Evolutionary conservation across 2,888 invertebrate genomes (phyloP).

Genomic region (Drosophila percnosoma): DNA sequence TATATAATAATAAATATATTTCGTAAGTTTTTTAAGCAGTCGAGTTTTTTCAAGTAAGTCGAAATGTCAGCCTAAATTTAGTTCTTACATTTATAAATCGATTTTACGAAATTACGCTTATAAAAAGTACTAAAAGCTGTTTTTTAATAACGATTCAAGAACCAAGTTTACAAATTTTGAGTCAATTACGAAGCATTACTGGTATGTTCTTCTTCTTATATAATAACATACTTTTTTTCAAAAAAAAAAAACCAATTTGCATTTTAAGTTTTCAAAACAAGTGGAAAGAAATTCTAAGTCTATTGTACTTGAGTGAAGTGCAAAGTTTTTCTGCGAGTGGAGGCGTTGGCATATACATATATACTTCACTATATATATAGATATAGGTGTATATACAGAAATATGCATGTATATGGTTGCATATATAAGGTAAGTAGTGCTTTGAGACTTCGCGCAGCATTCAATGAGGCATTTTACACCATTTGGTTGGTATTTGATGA

Average conservation of each 20-base stretch:
- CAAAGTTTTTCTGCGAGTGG: conserved; percentile 2
- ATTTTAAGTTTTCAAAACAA: not conserved
- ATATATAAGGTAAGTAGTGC: conserved; percentile 53
- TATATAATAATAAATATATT: not conserved
- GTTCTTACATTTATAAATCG: not conserved
- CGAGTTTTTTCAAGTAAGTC: not conserved
- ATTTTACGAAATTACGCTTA: not conserved
- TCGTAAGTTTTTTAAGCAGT: not conserved
- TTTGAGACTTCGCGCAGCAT: conserved; percentile 56
- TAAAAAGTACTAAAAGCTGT: not conserved
- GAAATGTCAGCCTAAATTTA: not conserved
- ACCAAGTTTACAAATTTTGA: not conserved
- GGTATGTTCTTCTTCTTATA: not conserved
- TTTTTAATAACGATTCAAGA: not conserved
- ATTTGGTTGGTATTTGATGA: conserved; percentile 76
- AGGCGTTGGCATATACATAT: not conserved
- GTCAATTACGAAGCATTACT: not conserved
- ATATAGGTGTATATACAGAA: not conserved
- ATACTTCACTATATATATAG: not conserved
- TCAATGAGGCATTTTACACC: conserved; percentile 81
- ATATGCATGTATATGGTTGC: not conserved
- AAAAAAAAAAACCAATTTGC: not conserved
- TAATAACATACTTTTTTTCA: not conserved
- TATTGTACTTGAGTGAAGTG: not conserved
- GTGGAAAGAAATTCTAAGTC: not conserved